Conservation (phyloP, 35 echinoderm and acorn worm species). For the Ophiothrix spiculata region DNA sequence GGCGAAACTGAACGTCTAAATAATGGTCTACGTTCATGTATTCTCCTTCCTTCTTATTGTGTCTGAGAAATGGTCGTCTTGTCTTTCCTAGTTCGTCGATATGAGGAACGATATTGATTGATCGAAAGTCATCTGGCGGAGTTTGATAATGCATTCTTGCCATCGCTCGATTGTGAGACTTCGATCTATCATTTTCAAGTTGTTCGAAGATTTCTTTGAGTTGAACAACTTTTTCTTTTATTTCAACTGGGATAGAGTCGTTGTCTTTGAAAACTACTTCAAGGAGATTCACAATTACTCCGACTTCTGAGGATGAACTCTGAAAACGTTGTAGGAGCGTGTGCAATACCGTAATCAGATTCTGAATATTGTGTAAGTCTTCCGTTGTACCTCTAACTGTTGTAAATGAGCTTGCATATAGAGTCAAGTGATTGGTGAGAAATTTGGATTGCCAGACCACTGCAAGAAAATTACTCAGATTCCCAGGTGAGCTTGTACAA, state of each 20-base stretch:
- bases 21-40: constrained; percentile 50
- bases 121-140: constrained; percentile 55
- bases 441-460: constrained; percentile 32
- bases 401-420: background rate
- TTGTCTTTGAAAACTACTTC: constrained; percentile 24
- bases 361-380: constrained; percentile 17
- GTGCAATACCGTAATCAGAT: background rate
- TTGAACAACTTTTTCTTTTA: constrained; percentile 1
- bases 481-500: constrained; percentile 35
- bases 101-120: constrained; percentile 32
- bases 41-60: constrained; percentile 14
- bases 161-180: background rate
- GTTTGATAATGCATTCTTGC: background rate
- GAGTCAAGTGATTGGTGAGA: constrained; percentile 29
- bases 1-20: constrained; percentile 57
- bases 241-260: constrained; percentile 24
- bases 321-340: constrained; percentile 6
- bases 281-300: constrained; percentile 30
- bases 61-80: constrained; percentile 21
- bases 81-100: constrained; percentile 20
- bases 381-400: background rate
- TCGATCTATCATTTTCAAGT: constrained; percentile 19
- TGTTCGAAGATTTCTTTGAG: constrained; percentile 13
- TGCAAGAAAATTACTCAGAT: constrained; percentile 37
- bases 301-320: constrained; percentile 31